Evolutionary conservation across 2,797 vertebrate species (phyloP).

Genomic region (Triplophysa yarkandensis): DNA sequence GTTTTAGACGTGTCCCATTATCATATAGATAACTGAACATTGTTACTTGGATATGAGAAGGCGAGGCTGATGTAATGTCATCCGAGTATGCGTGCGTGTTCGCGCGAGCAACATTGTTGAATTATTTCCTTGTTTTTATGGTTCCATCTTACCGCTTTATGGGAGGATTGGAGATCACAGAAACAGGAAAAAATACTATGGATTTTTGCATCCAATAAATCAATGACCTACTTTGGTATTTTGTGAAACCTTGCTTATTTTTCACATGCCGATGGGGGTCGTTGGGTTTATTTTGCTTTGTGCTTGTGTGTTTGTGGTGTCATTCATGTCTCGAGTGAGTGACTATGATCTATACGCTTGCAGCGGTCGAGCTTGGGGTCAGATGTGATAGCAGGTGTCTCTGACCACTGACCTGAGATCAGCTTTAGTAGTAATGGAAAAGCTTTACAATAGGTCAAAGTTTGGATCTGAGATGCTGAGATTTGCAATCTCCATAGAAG

Average conservation of each 20-base stretch:
- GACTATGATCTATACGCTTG: constrained; percentile 27
- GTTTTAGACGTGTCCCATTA: constrained; percentile 68
- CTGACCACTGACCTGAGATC: constrained; percentile 16
- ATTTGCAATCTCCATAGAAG: constrained; percentile 4
- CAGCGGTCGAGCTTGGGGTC: not conserved
- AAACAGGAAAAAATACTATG: constrained; percentile 37
- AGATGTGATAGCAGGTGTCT: constrained; percentile 24
- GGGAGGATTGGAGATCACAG: constrained; percentile 37
- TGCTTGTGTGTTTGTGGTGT: constrained; percentile 41
- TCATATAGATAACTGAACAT: constrained; percentile 77
- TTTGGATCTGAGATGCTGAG: not conserved
- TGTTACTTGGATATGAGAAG: constrained; percentile 61
- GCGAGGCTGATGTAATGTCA: constrained; percentile 62
- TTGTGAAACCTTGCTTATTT: constrained; percentile 44
- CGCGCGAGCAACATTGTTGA: constrained; percentile 36
- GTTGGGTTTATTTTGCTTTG: constrained; percentile 52
- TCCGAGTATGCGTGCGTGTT: constrained; percentile 40
- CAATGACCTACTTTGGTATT: constrained; percentile 53
- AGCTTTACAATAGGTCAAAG: not conserved
- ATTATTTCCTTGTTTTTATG: constrained; percentile 39
- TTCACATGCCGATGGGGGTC: constrained; percentile 30
- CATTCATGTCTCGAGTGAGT: constrained; percentile 22
- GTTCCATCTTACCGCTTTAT: constrained; percentile 44
- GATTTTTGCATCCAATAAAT: constrained; percentile 52
- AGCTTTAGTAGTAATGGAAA: constrained; percentile 6